Evolutionary conservation across 2,797 vertebrate genomes (phyloP), one percentile per base, ranked within the genome.

Genomic region (Cyprinella venusta): DNA sequence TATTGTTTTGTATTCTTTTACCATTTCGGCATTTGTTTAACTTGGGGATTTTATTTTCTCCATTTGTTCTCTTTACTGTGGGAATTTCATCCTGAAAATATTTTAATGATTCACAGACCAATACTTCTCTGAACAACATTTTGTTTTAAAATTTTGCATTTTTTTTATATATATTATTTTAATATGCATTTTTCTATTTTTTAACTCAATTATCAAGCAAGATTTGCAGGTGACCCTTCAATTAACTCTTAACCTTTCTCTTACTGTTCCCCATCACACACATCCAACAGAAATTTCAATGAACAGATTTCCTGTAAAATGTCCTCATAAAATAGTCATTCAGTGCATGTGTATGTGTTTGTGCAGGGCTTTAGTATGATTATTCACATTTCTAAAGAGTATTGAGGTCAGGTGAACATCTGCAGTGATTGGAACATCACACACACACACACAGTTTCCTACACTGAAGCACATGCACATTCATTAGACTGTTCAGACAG

Each of bases 361-460:
- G 21, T 59, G 61, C 48, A 18, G 38, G 63, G 48, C 33, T 30
- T 69, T 72, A 74, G 65, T 88, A 86, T 91, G 90, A 91, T 92
- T 92, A 91, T 91, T 90, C 88, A 90, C 91, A 90, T 89, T 90
- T 91, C 90, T 88, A 86, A 90, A 87, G 82, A 84, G 85, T 77
- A 40, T 87, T 89, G 86, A 67, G 84, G 87, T 84, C 82, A 87
- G 88, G 89, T 91, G 91, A 94, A 92, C 90, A 74, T 74, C 48
- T 74, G 71, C 19, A 36, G 30, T 15, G 30, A 54, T 21, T 8
- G 50, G 30, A n/a, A 38, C 10, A 54, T 21, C 18, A 8, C 48
- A 52, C 70, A 67, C 7, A 9, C 21, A 64, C 63, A 52, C 56
- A 78, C 36, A 5, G 2, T 56, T 38, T 63, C 12, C 61, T 24